Percentiles rank a stretch among this genome's conserved stretches.
phyloP scores from a whole-genome alignment of 2,888 invertebrate genomes.

The Gasteruption jaculator region DNA sequence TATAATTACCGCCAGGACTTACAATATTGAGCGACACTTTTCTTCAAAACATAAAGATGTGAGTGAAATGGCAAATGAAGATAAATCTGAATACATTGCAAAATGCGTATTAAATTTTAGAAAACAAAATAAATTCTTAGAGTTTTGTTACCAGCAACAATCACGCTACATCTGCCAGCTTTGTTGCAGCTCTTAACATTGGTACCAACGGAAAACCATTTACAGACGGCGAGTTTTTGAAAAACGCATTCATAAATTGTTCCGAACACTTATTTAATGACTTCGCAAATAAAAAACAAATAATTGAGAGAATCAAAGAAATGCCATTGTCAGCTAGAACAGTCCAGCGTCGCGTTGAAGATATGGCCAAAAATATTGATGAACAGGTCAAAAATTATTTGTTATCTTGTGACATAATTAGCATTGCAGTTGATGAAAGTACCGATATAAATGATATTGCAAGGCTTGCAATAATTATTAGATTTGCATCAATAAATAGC shows the following conservation, averaged over 20 bases:
- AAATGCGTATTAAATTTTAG: constrained; percentile 15
- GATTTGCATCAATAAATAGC: constrained; percentile 15
- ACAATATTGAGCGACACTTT: too few species aligned
- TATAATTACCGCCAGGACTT: constrained; percentile 10
- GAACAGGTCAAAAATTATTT: constrained; percentile 14
- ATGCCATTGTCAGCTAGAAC: constrained; percentile 14
- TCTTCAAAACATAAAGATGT: constrained; percentile 8
- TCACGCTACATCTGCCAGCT: constrained; percentile 11
- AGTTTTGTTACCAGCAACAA: constrained; percentile 14
- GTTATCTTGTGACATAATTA: constrained; percentile 14
- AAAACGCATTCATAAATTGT: constrained; percentile 13
- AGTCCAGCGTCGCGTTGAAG: constrained; percentile 12
- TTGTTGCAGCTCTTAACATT: too few species aligned
- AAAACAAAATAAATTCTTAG: constrained; percentile 15
- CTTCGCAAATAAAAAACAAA: constrained; percentile 12
- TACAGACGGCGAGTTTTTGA: constrained; percentile 14
- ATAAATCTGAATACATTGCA: too few species aligned
- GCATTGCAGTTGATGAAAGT: constrained; percentile 11
- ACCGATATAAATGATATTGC: constrained; percentile 12
- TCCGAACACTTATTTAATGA: constrained; percentile 13
- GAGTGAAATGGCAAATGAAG: constrained; percentile 13
- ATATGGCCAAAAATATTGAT: constrained; percentile 10
- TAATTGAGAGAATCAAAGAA: constrained; percentile 14
- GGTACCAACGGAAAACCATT: constrained; percentile 13
- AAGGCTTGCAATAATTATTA: constrained; percentile 13